A percentile compares a stretch with the other conserved stretches of the same genome.
These are phyloP conservation scores for Reticulitermes speratus DNA, from an alignment of 1,140 invertebrate genomes.

Conservation along the genomic window DNA sequence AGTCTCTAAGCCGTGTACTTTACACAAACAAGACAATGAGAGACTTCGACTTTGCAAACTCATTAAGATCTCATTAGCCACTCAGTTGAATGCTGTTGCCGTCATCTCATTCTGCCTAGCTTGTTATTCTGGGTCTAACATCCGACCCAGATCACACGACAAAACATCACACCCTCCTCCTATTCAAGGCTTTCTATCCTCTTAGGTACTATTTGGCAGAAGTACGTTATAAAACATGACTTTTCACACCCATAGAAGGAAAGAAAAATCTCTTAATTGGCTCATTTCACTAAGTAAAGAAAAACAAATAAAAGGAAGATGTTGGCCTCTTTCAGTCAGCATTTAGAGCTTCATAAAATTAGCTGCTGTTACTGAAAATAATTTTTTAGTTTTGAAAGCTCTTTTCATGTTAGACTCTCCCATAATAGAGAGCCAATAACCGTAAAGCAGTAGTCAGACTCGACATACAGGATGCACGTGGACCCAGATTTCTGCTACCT, in stretches of 20 bases:
- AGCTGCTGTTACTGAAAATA: neutral
- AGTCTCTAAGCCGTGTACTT: no score
- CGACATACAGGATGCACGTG: neutral
- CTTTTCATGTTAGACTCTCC: neutral
- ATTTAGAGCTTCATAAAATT: neutral
- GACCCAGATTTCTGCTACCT: no score
- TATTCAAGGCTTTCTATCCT: no score
- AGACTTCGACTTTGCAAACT: neutral
- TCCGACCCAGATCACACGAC: neutral
- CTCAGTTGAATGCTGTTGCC: neutral
- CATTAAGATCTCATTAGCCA: constrained; percentile 18
- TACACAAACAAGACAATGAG: constrained; percentile 3
- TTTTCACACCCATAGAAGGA: neutral
- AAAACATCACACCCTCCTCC: neutral
- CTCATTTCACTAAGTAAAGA: neutral
- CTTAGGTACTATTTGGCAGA: no score
- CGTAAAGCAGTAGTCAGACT: neutral
- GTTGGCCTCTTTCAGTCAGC: neutral
- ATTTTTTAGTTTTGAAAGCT: neutral
- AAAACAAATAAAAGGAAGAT: neutral
- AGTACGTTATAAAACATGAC: neutral
- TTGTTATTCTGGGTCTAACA: neutral
- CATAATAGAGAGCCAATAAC: neutral
- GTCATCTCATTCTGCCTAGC: neutral
- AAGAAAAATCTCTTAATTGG: neutral